phyloP scores from a whole-genome alignment of 2,113 vertebrate genomes.

The Leucopsar rothschildi region DNA sequence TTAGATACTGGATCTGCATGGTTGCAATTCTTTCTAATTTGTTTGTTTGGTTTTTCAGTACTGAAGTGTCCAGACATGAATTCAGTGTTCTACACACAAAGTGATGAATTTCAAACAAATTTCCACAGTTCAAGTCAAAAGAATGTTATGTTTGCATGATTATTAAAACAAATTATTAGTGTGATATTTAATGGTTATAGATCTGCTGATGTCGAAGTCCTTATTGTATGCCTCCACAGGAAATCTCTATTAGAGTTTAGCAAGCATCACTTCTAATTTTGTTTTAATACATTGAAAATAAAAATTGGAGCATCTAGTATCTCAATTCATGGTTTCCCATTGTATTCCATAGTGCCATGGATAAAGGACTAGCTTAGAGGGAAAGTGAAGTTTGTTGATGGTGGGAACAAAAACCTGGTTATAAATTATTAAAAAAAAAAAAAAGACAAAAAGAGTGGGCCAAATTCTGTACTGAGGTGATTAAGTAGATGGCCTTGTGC shows the following conservation, averaged over 20 bases:
- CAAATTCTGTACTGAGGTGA: not conserved
- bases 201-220: not conserved
- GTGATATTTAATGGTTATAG: not conserved
- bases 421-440: not conserved
- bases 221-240: not conserved
- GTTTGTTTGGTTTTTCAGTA: not conserved
- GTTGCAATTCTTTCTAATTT: not conserved
- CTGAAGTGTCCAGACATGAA: not conserved
- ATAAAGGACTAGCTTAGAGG: not conserved
- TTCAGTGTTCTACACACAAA: not conserved
- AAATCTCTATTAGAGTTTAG: not conserved
- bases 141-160: not conserved
- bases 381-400: not conserved
- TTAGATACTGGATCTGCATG: not conserved
- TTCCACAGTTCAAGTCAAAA: not conserved
- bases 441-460: not conserved
- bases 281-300: not conserved
- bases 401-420: not conserved
- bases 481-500: not conserved
- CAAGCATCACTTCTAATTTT: not conserved
- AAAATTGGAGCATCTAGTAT: not conserved
- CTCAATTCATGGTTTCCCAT: not conserved
- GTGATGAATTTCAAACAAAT: not conserved
- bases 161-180: not conserved
- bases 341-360: not conserved